phyloP scores from a whole-genome alignment of 2,888 invertebrate genomes.

The Callyntrura guangdongensis region DNA sequence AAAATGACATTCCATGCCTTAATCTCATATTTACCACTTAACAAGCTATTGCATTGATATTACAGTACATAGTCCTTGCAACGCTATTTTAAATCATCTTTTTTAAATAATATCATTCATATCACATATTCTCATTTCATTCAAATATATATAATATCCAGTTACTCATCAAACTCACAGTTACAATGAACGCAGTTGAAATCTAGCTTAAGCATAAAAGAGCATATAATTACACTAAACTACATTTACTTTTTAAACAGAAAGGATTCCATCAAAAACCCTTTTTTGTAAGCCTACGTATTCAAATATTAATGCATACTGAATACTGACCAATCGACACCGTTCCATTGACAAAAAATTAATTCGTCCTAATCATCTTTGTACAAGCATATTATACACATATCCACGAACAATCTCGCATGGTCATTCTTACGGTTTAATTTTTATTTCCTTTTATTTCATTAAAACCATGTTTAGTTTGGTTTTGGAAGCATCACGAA shows the following conservation, averaged over 20 bases:
- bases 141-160: conserved; percentile 18
- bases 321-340: too few relatives aligned
- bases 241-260: background rate
- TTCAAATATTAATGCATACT: background rate
- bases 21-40: too few relatives aligned
- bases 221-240: too few relatives aligned
- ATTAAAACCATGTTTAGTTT: background rate
- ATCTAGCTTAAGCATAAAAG: too few relatives aligned
- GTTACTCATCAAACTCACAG: conserved; percentile 1
- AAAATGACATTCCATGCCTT: background rate
- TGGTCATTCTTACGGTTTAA: conserved; percentile 13
- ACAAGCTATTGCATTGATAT: background rate
- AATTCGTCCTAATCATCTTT: background rate
- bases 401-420: conserved; percentile 14
- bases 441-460: conserved; percentile 3
- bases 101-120: conserved; percentile 17
- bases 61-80: background rate
- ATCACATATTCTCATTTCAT: conserved; percentile 39
- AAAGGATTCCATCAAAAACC: too few relatives aligned
- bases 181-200: too few relatives aligned
- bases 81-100: background rate
- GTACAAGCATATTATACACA: background rate
- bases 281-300: too few relatives aligned
- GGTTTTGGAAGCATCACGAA: conserved; percentile 13
- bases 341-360: background rate